phyloP scores from a whole-genome alignment of 2,113 vertebrate genomes.

The Telmatochromis sp. region DNA sequence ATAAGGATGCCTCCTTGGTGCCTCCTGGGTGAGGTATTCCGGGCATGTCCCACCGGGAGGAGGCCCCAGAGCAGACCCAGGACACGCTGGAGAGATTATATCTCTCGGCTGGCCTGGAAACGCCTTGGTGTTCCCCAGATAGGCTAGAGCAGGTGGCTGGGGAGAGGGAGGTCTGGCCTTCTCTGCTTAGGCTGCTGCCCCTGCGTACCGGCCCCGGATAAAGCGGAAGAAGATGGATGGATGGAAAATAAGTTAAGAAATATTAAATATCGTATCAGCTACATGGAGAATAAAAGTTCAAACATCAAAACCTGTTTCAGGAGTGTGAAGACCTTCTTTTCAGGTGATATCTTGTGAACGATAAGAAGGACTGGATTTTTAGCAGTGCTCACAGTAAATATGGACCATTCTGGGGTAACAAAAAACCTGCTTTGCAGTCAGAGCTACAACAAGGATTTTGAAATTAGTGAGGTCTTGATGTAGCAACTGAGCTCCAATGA shows the following conservation, averaged over 20 bases:
- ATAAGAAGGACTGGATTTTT: neutral
- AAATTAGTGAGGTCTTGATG: neutral
- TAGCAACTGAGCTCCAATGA: neutral
- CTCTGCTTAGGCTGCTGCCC: neutral
- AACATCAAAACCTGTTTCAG: neutral
- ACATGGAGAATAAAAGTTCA: neutral
- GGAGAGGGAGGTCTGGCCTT: neutral
- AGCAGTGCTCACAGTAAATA: neutral
- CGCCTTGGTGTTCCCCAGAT: accelerated
- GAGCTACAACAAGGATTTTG: neutral
- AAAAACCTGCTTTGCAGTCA: neutral
- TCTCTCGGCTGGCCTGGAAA: neutral
- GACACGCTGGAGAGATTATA: neutral
- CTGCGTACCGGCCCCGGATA: neutral
- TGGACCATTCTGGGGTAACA: neutral
- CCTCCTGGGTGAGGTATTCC: neutral
- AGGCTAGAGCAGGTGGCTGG: neutral
- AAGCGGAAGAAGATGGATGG: neutral
- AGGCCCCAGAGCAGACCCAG: neutral
- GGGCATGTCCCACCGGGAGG: neutral
- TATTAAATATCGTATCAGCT: neutral
- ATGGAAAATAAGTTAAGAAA: neutral
- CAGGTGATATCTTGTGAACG: neutral
- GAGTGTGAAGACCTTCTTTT: neutral
- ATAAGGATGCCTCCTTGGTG: neutral